Evolutionary conservation across 2,797 vertebrate species (phyloP), one percentile per base, ranked within the genome.

Genomic region (Sebastolobus alascanus): DNA sequence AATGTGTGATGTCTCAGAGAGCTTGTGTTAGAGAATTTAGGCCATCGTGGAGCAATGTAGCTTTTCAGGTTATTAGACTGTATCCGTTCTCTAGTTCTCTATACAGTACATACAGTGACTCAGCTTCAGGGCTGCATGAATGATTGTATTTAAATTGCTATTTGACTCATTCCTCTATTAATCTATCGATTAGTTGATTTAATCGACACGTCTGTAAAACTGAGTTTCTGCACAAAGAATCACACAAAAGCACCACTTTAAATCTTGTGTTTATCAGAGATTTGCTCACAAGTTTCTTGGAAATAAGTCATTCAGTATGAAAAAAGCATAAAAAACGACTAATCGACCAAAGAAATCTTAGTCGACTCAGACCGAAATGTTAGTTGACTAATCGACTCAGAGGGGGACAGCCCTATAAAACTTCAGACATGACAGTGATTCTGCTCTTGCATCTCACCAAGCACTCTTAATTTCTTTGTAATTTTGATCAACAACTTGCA

Each of bases 1-100:
- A 65, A 56, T 89, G 73, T 77, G 74, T 31, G 61, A 55, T 6
- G 25, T 70, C 50, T 79, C 33, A 79, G 72, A 10, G 25, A 73
- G 68, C 63, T 60, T 61, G 61, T 46, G n/a, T 66, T 65, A 55
- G 52, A 43, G 56, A 75, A 71, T 77, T 67, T 54, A 81, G 68
- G 54, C 46, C 63, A 58, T 68, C 20, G 5, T 8, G 14, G 33
- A 65, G 77, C 13, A 33, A 22, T 64, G 10, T 16, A 27, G 20
- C 16, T 40, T 75, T 67, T 59, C 20, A 68, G 54, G 25, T 37
- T 8, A 67, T 25, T 16, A 10, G 33, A 50, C 8, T 33, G 29
- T 46, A 43, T 25, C 27, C 50, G 18, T 40, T 60, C 33, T 52
- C 8, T 33, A 8, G n/a, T 50, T 52, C 55, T 50, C 9, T 46